These are phyloP conservation scores for Blastomussa wellsi DNA, from an alignment of 92 coral and sea anemone species.

Conservation along the genomic window DNA sequence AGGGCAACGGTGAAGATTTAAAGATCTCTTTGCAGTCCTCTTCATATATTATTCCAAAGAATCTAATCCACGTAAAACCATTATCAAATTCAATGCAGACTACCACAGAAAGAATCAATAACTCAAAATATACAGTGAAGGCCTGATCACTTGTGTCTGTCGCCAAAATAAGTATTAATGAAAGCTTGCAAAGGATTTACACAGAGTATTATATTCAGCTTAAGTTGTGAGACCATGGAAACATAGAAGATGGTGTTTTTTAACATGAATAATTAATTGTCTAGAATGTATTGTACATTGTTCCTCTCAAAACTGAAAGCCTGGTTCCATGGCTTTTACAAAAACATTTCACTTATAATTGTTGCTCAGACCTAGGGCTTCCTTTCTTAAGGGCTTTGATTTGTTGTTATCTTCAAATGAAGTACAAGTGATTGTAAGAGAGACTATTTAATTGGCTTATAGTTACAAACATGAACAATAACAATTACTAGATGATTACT, in stretches of 20 bases:
- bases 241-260: conserved; percentile 48
- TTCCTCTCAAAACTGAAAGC: not conserved
- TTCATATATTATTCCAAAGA: conserved; percentile 63
- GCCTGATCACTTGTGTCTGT: not conserved
- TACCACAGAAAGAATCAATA: not conserved
- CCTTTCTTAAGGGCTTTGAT: not conserved
- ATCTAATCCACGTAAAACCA: conserved; percentile 4
- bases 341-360: not conserved
- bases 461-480: conserved; percentile 4
- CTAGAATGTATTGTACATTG: conserved; percentile 4
- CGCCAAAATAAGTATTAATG: conserved; percentile 8
- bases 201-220: conserved; percentile 13
- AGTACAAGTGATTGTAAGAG: not conserved
- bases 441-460: not conserved
- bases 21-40: conserved; percentile 58
- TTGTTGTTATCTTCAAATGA: conserved; percentile 1
- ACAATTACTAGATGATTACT: not conserved
- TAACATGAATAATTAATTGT: conserved; percentile 65
- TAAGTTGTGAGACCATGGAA: conserved; percentile 86
- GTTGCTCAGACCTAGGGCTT: not conserved
- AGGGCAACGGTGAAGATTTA: conserved; percentile 54
- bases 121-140: not conserved
- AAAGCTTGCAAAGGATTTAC: conserved; percentile 41
- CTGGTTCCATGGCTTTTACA: conserved; percentile 23
- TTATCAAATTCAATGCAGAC: not conserved